A percentile compares a stretch with the other conserved stretches of the same genome.
phyloP scores from a whole-genome alignment of 2,888 invertebrate species.

The Apamea anceps region DNA sequence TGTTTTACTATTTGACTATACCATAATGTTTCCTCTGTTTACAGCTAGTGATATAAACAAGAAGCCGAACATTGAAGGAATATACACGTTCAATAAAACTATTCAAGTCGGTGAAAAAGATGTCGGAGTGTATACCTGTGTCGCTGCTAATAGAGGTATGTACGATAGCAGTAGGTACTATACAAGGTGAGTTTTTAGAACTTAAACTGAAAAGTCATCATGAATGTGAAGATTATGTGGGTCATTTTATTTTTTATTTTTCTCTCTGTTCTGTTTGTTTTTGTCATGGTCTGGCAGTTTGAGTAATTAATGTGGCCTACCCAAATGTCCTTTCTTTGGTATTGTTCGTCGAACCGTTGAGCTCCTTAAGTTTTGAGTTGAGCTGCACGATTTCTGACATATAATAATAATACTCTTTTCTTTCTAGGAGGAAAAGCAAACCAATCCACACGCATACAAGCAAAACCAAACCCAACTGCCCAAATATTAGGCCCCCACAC shows the following conservation, averaged over 20 bases:
- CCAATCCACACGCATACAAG: constrained; percentile 73
- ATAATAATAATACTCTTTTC: too few species aligned
- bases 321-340: too few species aligned
- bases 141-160: constrained; percentile 84
- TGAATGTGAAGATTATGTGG: too few species aligned
- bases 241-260: too few species aligned
- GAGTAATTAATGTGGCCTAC: too few species aligned
- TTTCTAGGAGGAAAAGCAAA: constrained; percentile 79
- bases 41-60: constrained; percentile 73
- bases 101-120: constrained; percentile 71
- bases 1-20: not conserved
- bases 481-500: constrained; percentile 81
- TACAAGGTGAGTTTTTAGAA: not conserved
- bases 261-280: too few species aligned
- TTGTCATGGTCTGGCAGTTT: too few species aligned
- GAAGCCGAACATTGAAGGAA: constrained; percentile 75
- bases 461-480: constrained; percentile 75
- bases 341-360: too few species aligned
- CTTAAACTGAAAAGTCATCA: not conserved
- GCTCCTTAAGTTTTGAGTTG: too few species aligned
- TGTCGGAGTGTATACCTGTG: constrained; percentile 81
- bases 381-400: too few species aligned
- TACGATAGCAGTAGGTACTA: not conserved
- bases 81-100: constrained; percentile 75
- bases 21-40: constrained; percentile 40